Percentiles rank a stretch among this genome's conserved stretches.
These are phyloP conservation scores for Eurosta solidaginis DNA, from an alignment of 1,140 invertebrate species.

Conservation along the genomic window DNA sequence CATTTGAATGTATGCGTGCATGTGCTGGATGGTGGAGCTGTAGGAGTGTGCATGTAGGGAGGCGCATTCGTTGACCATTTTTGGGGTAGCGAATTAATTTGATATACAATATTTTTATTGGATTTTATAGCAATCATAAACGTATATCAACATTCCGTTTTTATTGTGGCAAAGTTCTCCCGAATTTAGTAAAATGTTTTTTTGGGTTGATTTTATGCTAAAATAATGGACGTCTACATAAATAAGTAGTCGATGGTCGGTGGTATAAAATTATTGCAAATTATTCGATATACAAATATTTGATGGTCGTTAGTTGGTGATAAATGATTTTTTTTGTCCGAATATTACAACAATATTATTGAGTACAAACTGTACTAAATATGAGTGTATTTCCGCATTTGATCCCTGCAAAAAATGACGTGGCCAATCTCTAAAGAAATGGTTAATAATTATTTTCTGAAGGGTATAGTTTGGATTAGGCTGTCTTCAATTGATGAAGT, in stretches of 20 bases:
- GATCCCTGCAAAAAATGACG: too few relatives aligned
- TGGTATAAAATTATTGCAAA: constrained; percentile 4
- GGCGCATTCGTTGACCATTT: not conserved
- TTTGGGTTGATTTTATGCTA: not conserved
- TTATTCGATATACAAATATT: constrained; percentile 28
- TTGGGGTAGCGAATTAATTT: constrained; percentile 29
- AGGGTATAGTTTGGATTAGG: too few relatives aligned
- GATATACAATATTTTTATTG: constrained; percentile 31
- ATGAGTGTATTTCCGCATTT: too few relatives aligned
- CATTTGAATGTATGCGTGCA: not conserved
- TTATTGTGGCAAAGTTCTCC: not conserved
- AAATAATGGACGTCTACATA: constrained; percentile 18
- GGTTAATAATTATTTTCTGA: too few relatives aligned
- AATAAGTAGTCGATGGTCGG: not conserved
- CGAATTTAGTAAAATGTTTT: not conserved
- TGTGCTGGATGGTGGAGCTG: not conserved
- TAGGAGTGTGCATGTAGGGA: not conserved
- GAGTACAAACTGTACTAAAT: too few relatives aligned
- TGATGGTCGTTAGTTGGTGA: constrained; percentile 10
- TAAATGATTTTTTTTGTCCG: not conserved
- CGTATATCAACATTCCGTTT: not conserved
- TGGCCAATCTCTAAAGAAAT: too few relatives aligned
- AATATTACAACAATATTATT: not conserved
- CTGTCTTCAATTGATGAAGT: too few relatives aligned
- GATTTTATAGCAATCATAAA: constrained; percentile 27